Evolutionary conservation across 2,888 invertebrate genomes (phyloP), one percentile per base, ranked within the genome.

Genomic region (Sphaerophoria rueppellii): DNA sequence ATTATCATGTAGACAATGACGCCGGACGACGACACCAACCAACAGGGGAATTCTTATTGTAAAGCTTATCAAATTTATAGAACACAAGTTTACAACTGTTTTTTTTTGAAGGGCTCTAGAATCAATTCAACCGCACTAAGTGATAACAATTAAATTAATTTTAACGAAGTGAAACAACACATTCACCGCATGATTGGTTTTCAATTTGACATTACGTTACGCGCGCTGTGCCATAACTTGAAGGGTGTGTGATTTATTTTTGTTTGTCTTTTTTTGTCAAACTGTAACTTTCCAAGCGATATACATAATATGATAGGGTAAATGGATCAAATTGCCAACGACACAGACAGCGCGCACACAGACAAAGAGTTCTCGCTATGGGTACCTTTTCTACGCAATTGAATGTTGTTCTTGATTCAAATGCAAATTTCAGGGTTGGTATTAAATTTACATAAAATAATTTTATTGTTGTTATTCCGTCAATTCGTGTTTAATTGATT

Each of bases 81-180:
- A 65, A 50, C 9, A 52, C 37, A 6, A 54, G 54, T 12, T 73
- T 55, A 43, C 63, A 73, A 35, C 54, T 43, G 24, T 2, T 24
- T 24, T 24, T 24, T 24, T 7, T 72, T 61, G 16, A 61, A 72
- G 52, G 52, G 61, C 61, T 9, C 54, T 50, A 73, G 35, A 46
- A 54, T 4, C 14, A 61, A 63, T 55, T 46, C 52, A 61, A 73
- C 54, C 24, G 24, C 63, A 46, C 73, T 43, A 65, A 65, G 63
- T 57, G 73, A 74, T 74, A 57, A 37, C 63, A 74, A 74, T 67
- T 74, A 74, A 74, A 63, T 46, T 46, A 46, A 61, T 54, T 73
- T 54, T 61, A 61, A 54, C 54, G 67, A 67, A 52, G 54, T 67
- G 67, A 54, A 67, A 50, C 67, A 52, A 37, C 40, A 43, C 67